Evolutionary conservation across 2,797 vertebrate genomes (phyloP).

Genomic region (Peromyscus melanophrys): DNA sequence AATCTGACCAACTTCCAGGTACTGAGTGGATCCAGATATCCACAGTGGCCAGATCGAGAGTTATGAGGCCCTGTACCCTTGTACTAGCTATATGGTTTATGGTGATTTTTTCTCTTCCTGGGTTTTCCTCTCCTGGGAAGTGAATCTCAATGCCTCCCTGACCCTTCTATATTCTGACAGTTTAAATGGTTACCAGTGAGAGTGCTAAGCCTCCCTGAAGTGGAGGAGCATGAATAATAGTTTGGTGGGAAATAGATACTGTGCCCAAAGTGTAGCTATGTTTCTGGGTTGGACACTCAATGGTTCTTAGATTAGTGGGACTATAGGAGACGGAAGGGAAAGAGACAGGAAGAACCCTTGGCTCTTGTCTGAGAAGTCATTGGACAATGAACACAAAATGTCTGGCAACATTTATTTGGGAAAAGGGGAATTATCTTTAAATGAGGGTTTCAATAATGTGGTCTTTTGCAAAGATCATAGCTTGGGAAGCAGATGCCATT

Average conservation of each 20-base stretch:
- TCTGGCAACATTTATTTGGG: slow-evolving; percentile 34
- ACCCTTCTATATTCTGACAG: neutral
- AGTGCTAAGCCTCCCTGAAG: neutral
- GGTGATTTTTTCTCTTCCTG: neutral
- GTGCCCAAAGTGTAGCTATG: neutral
- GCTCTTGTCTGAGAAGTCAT: neutral
- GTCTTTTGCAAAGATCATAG: slow-evolving; percentile 77
- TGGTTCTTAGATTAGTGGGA: neutral
- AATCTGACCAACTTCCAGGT: neutral
- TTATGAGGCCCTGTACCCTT: accelerated
- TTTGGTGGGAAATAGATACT: neutral
- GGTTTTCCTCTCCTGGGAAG: neutral
- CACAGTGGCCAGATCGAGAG: neutral
- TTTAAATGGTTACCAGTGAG: neutral
- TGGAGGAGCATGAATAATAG: neutral
- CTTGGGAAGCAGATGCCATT: neutral
- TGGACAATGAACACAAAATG: neutral
- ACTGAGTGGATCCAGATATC: neutral
- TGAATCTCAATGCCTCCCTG: neutral
- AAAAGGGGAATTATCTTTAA: slow-evolving; percentile 75
- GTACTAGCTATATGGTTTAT: neutral
- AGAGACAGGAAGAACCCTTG: neutral
- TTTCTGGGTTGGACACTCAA: neutral
- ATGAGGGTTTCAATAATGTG: neutral
- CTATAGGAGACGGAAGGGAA: neutral